Base-by-base conservation (phyloP, 2,113 vertebrate species). In the Ondatra zibethicus region DNA sequence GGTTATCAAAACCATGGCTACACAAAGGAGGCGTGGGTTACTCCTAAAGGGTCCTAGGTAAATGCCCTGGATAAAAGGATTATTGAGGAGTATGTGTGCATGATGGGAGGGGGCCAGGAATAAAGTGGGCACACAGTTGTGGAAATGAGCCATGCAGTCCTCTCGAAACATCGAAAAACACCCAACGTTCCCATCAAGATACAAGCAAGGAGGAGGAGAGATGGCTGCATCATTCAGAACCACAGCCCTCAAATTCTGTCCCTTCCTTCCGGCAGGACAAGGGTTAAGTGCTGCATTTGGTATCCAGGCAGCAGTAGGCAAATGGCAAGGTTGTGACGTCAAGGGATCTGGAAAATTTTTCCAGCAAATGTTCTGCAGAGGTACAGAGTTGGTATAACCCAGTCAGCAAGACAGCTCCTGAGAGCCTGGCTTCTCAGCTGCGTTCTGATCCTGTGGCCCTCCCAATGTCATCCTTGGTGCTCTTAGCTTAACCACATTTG, bases 301-400 rank as follows among this genome's bases (percentile, higher is more conserved):
- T 98, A 98, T 98, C 98, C 98, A 98, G 95, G 98, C 98, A 99
- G 98, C 98, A 88, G 98, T 98, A 98, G 98, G 98, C 98, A 98
- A 98, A 98, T 98, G 98, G 98, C 97, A 95, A 91, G 94, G 75
- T 87, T 27, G 93, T 99, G 98, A 99, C 98, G 98, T 99, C 98
- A 98, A 76, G 94, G 98, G 98, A 96, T 98, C 98, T 99, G 98
- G 98, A 98, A 98, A 99, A 98, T 98, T 99, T 99, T 99, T 98
- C 98, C 98, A 99, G 98, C 96, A 97, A 97, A 96, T 8, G 50
- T 97, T 98, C 98, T 98, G 97, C 97, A 97, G 98, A 98, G 98
- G 98, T 98, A 63, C 82, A 31, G 97, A 91, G 89, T 65, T 65
- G 88, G 91, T 84, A 11, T 55, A 42, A 70, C 80, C 55, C 1